Conservation (phyloP, 2,888 invertebrate species). For the Plusia festucae region DNA sequence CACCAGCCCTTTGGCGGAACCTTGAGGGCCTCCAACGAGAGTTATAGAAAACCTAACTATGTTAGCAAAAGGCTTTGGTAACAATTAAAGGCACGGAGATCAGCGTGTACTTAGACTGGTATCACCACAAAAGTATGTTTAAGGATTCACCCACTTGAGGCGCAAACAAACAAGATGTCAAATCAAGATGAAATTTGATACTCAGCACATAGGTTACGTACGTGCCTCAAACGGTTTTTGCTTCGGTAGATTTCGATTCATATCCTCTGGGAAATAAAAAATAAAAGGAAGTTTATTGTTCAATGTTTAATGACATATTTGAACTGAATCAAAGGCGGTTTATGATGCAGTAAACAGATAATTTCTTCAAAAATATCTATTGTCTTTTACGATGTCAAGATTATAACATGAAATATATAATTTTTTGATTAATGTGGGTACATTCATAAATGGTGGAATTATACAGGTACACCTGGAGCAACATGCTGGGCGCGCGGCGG, state of each 20-base stretch:
- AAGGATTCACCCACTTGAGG: background rate
- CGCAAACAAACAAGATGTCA: constrained; percentile 22
- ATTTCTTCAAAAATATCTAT: background rate
- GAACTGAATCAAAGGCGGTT: background rate
- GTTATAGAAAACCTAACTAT: too few relatives aligned
- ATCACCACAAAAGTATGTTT: background rate
- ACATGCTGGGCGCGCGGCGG: constrained; percentile 79
- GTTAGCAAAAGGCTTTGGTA: too few relatives aligned
- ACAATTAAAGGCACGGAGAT: too few relatives aligned
- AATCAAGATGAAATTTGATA: constrained; percentile 21
- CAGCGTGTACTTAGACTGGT: too few relatives aligned
- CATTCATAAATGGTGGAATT: background rate
- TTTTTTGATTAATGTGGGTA: too few relatives aligned
- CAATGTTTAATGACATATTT: background rate
- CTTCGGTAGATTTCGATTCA: constrained; percentile 1
- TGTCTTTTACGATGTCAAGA: too few relatives aligned
- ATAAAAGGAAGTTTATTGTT: background rate
- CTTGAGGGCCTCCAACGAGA: too few relatives aligned
- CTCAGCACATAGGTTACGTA: constrained; percentile 17
- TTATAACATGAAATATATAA: too few relatives aligned
- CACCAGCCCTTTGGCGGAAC: too few relatives aligned
- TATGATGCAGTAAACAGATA: background rate
- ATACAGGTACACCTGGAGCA: constrained; percentile 61
- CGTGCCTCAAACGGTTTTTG: constrained; percentile 15
- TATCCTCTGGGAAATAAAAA: constrained; percentile 6